Evolutionary conservation across 1,140 invertebrate genomes (phyloP).

Genomic region (Ceratina australensis): DNA sequence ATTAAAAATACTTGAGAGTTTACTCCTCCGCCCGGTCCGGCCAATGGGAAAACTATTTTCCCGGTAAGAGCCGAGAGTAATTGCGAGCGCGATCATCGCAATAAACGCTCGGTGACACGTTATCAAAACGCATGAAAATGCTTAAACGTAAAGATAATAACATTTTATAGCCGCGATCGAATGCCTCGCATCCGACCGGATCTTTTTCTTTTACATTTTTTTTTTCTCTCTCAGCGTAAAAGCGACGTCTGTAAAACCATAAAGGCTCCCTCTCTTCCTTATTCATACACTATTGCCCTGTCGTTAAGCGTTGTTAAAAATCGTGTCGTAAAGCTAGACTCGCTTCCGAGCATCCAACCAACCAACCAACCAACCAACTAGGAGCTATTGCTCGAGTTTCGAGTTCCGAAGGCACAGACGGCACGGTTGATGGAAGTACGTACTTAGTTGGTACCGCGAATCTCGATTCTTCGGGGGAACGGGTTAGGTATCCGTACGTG

Average conservation of each 20-base stretch:
- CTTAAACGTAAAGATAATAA: too few species aligned
- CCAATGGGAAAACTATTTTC: slow-evolving; percentile 33
- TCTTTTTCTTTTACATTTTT: too few species aligned
- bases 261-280: too few species aligned
- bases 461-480: slow-evolving; percentile 65
- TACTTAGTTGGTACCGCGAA: slow-evolving; percentile 62
- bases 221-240: too few species aligned
- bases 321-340: too few species aligned
- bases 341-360: too few species aligned
- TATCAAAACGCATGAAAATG: neutral
- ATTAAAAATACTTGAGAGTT: slow-evolving; percentile 32
- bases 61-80: neutral
- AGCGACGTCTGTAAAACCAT: too few species aligned
- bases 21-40: neutral
- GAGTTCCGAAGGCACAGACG: slow-evolving; percentile 16
- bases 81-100: slow-evolving; percentile 1
- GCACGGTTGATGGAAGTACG: slow-evolving; percentile 22
- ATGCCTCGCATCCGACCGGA: too few species aligned
- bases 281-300: too few species aligned
- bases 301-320: too few species aligned
- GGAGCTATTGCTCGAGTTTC: neutral
- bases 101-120: slow-evolving; percentile 18
- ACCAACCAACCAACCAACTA: too few species aligned
- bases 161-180: too few species aligned
- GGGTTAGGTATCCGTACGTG: slow-evolving; percentile 53